Percentiles rank a stretch among this genome's conserved stretches.
phyloP scores from a whole-genome alignment of 2,888 invertebrate species.

The Ophion ventricosus region DNA sequence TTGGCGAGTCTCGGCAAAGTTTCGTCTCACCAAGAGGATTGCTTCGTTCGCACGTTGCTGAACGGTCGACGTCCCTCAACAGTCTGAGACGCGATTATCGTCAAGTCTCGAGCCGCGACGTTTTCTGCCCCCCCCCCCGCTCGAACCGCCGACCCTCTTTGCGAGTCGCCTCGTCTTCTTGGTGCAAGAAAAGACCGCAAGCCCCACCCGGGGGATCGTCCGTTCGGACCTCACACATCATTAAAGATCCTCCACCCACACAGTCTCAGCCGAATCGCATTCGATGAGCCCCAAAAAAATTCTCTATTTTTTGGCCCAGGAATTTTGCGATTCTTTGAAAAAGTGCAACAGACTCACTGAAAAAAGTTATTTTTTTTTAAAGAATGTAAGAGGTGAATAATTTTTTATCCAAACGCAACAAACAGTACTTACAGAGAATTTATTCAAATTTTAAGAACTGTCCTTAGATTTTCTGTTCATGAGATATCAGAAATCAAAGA shows the following conservation, averaged over 20 bases:
- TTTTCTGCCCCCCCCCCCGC: conserved; percentile 32
- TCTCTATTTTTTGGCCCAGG: not conserved
- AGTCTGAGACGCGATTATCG: conserved; percentile 51
- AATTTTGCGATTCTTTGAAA: no score
- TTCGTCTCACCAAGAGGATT: not conserved
- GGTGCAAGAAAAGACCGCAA: conserved; percentile 47
- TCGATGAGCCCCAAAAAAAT: not conserved
- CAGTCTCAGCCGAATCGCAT: not conserved
- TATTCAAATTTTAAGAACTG: no score
- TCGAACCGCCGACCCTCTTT: conserved; percentile 62
- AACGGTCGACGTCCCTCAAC: conserved; percentile 41
- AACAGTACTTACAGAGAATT: no score
- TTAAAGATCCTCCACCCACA: conserved; percentile 3
- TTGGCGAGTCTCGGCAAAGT: not conserved
- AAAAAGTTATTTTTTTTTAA: no score
- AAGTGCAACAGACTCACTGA: no score
- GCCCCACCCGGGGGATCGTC: conserved; percentile 41
- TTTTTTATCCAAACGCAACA: no score
- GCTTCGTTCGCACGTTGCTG: conserved; percentile 32
- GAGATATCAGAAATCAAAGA: no score
- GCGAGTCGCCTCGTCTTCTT: conserved; percentile 50
- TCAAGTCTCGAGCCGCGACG: conserved; percentile 37
- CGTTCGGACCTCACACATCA: not conserved
- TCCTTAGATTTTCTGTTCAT: no score
- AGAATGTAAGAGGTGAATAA: no score